These are phyloP conservation scores for Pterophyllum scalare DNA, from an alignment of 2,113 vertebrate species.

Conservation along the genomic window DNA sequence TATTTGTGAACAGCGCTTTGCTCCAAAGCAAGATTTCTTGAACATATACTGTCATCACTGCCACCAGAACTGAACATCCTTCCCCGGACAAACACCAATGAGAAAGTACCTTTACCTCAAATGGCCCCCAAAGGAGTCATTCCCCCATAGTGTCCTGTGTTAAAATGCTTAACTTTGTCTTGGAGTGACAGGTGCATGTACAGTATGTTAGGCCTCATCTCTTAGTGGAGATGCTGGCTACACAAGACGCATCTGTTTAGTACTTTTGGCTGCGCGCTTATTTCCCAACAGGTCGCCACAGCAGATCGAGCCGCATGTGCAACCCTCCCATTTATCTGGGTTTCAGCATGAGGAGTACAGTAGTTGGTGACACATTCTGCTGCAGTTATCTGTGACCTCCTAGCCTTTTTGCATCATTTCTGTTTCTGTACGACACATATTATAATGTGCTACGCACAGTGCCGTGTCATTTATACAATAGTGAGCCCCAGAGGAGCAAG, in stretches of 20 bases:
- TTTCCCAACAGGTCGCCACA: background rate
- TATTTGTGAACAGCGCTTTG: background rate
- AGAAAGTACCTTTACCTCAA: background rate
- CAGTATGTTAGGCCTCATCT: no score
- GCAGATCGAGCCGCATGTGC: no score
- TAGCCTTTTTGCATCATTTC: background rate
- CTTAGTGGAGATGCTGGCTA: background rate
- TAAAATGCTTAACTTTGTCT: background rate
- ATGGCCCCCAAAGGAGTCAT: background rate
- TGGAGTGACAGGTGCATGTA: background rate
- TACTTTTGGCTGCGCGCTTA: background rate
- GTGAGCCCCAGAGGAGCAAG: background rate
- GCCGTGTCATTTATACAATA: background rate
- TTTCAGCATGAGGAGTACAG: no score
- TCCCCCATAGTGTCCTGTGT: background rate
- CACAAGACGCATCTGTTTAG: background rate
- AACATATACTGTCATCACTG: background rate
- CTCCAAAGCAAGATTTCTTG: background rate
- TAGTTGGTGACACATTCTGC: no score
- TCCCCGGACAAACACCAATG: background rate
- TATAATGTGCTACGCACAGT: background rate
- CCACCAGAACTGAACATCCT: background rate
- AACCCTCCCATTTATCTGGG: no score
- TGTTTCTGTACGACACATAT: background rate
- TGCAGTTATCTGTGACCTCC: background rate